Evolutionary conservation across 2,888 invertebrate species (phyloP).

Genomic region (Synergus umbraculus): DNA sequence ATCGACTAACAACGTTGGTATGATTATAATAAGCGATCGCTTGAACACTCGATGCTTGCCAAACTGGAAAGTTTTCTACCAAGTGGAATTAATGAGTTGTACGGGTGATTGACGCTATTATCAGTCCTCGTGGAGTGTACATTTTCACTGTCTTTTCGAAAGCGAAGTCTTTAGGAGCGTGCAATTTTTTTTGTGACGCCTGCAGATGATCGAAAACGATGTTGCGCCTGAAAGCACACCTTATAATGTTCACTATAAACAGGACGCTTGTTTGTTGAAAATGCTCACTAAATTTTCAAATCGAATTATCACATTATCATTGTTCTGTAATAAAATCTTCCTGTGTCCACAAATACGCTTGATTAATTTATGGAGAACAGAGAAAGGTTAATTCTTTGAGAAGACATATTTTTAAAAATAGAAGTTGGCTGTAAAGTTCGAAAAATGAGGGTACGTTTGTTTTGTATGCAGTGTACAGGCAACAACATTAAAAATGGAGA

Average conservation of each 20-base stretch:
- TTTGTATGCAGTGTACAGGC: no score
- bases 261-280: not conserved
- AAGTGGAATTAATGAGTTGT: constrained; percentile 71
- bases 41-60: constrained; percentile 72
- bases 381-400: no score
- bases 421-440: no score
- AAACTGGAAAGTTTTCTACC: constrained; percentile 74
- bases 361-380: no score
- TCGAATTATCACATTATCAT: not conserved
- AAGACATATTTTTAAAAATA: no score
- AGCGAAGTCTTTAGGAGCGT: not conserved
- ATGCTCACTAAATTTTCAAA: constrained; percentile 26
- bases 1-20: constrained; percentile 43
- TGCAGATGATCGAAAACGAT: not conserved
- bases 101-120: constrained; percentile 67
- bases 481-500: no score
- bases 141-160: constrained; percentile 51
- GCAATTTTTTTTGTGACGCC: not conserved
- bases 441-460: no score
- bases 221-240: constrained; percentile 7
- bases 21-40: constrained; percentile 71
- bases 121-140: constrained; percentile 60
- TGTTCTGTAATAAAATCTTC: no score
- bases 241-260: not conserved
- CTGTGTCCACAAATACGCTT: no score